These are phyloP conservation scores for Steinernema hermaphroditum DNA, from an alignment of 2,888 invertebrate species.

Conservation along the genomic window DNA sequence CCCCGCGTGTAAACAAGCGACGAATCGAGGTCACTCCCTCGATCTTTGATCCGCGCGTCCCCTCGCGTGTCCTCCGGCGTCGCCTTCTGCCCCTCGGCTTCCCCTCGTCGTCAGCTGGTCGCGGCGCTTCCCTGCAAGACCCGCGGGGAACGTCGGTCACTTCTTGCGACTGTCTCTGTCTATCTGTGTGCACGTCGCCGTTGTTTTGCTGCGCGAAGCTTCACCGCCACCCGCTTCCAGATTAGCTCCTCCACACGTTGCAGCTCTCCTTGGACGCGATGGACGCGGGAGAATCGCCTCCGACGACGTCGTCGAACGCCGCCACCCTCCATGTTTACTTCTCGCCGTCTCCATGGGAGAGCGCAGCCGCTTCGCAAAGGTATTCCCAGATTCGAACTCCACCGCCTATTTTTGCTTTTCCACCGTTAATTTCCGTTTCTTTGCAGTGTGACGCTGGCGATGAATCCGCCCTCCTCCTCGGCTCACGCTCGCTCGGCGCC, in stretches of 20 bases:
- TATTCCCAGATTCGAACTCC: neutral
- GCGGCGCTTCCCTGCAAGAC: neutral
- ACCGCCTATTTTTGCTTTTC: neutral
- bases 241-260: too few relatives aligned
- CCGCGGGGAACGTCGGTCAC: conserved; percentile 23
- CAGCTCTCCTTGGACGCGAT: neutral
- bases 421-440: neutral
- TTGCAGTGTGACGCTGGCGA: conserved; percentile 11
- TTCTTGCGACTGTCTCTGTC: neutral
- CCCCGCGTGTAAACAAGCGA: neutral
- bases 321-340: conserved; percentile 10
- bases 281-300: neutral
- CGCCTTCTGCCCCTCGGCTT: too few relatives aligned
- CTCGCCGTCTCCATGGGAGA: conserved; percentile 20
- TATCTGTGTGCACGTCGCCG: neutral
- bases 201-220: conserved; percentile 11
- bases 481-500: neutral
- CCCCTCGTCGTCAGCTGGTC: conserved; percentile 12
- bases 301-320: neutral
- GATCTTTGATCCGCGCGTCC: too few relatives aligned
- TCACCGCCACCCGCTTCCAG: too few relatives aligned
- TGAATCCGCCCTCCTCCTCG: neutral
- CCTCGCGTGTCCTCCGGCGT: too few relatives aligned
- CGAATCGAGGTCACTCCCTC: neutral
- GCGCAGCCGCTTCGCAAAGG: neutral